These are phyloP conservation scores for Megaleporinus macrocephalus DNA, from an alignment of 2,113 vertebrate species.

Conservation along the genomic window DNA sequence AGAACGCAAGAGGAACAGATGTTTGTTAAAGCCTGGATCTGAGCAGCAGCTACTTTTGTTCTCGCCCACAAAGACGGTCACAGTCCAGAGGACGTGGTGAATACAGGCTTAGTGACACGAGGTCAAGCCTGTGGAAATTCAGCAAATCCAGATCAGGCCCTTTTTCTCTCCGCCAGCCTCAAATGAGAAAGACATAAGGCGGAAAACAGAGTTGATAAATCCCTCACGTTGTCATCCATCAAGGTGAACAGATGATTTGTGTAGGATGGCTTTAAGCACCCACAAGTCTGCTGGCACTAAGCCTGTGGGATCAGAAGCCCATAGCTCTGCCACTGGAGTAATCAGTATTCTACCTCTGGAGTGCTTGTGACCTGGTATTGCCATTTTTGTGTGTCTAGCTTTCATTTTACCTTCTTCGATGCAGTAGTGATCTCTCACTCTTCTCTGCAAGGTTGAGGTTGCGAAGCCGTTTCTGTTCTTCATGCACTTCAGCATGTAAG, in stretches of 20 bases:
- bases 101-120: neutral
- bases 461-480: too few species aligned
- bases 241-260: neutral
- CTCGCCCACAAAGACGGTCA: constrained; percentile 5
- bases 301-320: neutral
- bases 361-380: neutral
- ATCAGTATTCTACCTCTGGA: neutral
- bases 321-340: neutral
- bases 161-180: neutral
- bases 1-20: neutral
- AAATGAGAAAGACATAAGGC: neutral
- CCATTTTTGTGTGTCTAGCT: too few species aligned
- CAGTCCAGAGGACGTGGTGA: constrained; percentile 24
- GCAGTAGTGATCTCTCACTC: too few species aligned
- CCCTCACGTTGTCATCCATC: neutral
- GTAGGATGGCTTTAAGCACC: neutral
- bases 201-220: neutral
- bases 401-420: too few species aligned
- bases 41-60: constrained; percentile 1
- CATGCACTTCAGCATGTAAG: too few species aligned
- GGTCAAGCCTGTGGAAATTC: neutral
- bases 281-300: neutral
- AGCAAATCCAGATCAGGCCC: neutral
- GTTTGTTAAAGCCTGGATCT: neutral
- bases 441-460: too few species aligned